These are phyloP conservation scores for Contarinia nasturtii DNA, from an alignment of 1,140 invertebrate species.

Conservation along the genomic window DNA sequence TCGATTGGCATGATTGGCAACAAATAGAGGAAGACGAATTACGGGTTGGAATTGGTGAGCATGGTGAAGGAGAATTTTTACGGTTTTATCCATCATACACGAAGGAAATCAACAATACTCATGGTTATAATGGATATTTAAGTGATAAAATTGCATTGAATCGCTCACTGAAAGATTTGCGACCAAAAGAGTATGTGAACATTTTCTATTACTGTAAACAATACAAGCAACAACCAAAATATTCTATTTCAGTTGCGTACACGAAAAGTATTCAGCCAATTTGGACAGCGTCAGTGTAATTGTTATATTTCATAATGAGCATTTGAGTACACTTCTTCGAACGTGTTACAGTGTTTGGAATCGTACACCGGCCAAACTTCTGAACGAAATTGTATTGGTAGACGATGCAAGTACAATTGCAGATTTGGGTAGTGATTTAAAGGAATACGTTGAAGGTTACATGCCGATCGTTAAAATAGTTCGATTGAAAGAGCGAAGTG, in stretches of 20 bases:
- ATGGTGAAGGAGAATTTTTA: too few relatives aligned
- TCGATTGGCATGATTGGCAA: too few relatives aligned
- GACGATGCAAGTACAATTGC: conserved; percentile 59
- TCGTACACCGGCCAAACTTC: conserved; percentile 43
- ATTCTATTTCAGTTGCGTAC: conserved; percentile 17
- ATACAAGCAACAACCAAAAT: too few relatives aligned
- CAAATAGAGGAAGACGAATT: too few relatives aligned
- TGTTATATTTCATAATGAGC: conserved; percentile 70
- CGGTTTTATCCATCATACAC: too few relatives aligned
- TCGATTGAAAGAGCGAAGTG: conserved; percentile 53
- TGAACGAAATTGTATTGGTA: conserved; percentile 69
- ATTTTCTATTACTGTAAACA: too few relatives aligned
- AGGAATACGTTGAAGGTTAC: conserved; percentile 44
- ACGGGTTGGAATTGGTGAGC: too few relatives aligned
- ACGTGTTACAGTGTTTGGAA: conserved; percentile 57
- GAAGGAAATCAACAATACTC: too few relatives aligned
- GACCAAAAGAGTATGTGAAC: too few relatives aligned
- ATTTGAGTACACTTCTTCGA: conserved; percentile 55
- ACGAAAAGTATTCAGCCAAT: conserved; percentile 9
- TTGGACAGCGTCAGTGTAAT: conserved; percentile 44
- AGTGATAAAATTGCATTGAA: too few relatives aligned
- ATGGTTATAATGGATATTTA: too few relatives aligned
- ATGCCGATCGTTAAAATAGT: conserved; percentile 52
- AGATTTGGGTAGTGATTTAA: conserved; percentile 38
- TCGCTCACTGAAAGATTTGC: too few relatives aligned